A percentile compares a stretch with the other conserved stretches of the same genome.
These are phyloP conservation scores for Drosophila biarmipes DNA, from an alignment of 1,140 invertebrate species.

Conservation along the genomic window DNA sequence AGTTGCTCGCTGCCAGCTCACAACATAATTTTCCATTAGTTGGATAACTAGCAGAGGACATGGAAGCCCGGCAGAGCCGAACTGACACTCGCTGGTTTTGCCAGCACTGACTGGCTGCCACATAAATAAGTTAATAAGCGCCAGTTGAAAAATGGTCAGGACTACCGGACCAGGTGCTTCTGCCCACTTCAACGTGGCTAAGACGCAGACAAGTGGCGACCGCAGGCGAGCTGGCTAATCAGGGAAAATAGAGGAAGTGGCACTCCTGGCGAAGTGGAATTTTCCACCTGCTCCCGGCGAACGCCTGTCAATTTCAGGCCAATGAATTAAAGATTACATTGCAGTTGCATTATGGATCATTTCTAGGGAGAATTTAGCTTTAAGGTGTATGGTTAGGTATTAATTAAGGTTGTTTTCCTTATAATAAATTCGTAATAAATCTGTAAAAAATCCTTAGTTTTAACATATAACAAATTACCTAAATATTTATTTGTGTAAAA, in stretches of 20 bases:
- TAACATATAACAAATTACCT: too few relatives aligned
- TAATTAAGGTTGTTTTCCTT: too few relatives aligned
- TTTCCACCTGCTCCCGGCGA: neutral
- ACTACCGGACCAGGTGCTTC: constrained; percentile 4
- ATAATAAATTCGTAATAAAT: too few relatives aligned
- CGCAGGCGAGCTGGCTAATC: constrained; percentile 23
- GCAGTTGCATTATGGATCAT: constrained; percentile 7
- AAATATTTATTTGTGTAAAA: too few relatives aligned
- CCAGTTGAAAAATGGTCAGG: constrained; percentile 19
- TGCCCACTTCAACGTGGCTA: neutral
- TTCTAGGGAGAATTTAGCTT: neutral
- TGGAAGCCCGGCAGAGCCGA: constrained; percentile 7
- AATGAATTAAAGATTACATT: constrained; percentile 32
- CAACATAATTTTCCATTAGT: constrained; percentile 73
- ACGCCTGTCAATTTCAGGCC: constrained; percentile 13
- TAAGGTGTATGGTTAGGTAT: neutral
- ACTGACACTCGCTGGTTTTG: constrained; percentile 29
- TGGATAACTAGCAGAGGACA: constrained; percentile 40
- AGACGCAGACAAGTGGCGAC: constrained; percentile 20
- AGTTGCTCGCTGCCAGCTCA: constrained; percentile 24
- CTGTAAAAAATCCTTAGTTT: too few relatives aligned
- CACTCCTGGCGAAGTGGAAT: constrained; percentile 5
- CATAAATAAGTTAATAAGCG: constrained; percentile 75
- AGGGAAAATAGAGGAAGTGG: neutral
- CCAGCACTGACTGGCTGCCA: constrained; percentile 24